Conservation (phyloP, 2,888 invertebrate genomes). For the Agonopterix alstromeriana region DNA sequence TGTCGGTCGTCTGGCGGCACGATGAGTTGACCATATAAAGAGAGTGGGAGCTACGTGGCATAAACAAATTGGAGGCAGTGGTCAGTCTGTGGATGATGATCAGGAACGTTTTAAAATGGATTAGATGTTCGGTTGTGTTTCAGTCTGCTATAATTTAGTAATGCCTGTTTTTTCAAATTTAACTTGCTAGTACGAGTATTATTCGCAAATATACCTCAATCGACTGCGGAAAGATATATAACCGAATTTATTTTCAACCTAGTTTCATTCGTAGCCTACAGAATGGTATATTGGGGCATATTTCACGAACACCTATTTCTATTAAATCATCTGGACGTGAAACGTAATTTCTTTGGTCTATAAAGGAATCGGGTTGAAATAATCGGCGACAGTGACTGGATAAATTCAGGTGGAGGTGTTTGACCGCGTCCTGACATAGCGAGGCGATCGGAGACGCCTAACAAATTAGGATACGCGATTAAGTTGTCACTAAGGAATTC, state of each 20-base stretch:
- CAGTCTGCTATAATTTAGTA: not conserved
- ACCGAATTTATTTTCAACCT: no score
- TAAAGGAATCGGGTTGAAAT: slow-evolving; percentile 17
- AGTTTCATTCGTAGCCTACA: no score
- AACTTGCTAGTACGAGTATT: no score
- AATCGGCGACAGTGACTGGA: slow-evolving; percentile 21
- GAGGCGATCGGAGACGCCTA: slow-evolving; percentile 33
- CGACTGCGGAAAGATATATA: no score
- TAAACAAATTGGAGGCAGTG: no score
- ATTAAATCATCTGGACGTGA: not conserved
- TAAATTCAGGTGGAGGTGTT: slow-evolving; percentile 47
- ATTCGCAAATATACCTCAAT: no score
- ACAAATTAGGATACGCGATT: slow-evolving; percentile 51
- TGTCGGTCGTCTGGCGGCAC: no score
- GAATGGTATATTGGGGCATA: not conserved
- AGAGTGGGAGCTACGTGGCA: no score
- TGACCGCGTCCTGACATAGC: slow-evolving; percentile 52
- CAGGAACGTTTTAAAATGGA: no score
- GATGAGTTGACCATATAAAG: no score
- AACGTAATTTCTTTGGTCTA: slow-evolving; percentile 7
- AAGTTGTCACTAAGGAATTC: slow-evolving; percentile 48
- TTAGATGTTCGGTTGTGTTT: not conserved
- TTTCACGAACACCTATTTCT: slow-evolving; percentile 1
- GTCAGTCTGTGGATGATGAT: no score
- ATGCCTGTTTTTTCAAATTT: no score